A percentile compares a stretch with the other conserved stretches of the same genome.
Evolutionary conservation across 2,888 invertebrate genomes (phyloP).

Genomic region (Drosophila bunnanda): DNA sequence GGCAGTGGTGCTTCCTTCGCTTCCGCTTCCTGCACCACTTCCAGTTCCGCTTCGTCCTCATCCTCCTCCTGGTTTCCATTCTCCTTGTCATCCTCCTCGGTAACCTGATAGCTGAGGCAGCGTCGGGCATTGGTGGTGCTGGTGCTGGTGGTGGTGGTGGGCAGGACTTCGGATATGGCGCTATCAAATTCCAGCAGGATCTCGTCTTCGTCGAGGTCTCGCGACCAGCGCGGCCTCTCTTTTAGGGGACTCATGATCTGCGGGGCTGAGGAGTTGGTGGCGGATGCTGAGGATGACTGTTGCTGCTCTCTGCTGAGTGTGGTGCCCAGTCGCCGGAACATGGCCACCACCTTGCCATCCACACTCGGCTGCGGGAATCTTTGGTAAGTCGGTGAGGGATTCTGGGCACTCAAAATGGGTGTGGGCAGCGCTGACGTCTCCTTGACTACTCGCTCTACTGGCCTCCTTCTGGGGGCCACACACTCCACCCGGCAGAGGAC

Average conservation of each 20-base stretch:
- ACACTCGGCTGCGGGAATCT: slow-evolving; percentile 75
- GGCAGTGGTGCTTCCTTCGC: slow-evolving; percentile 16
- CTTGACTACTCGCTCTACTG: slow-evolving; percentile 5
- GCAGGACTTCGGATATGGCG: slow-evolving; percentile 84
- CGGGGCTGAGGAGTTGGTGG: slow-evolving; percentile 36
- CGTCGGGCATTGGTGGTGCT: slow-evolving; percentile 47
- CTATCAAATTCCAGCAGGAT: slow-evolving; percentile 83
- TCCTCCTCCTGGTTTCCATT: slow-evolving; percentile 22
- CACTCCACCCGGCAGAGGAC: slow-evolving; percentile 32
- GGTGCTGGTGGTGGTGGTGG: slow-evolving; percentile 35
- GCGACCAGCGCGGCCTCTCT: slow-evolving; percentile 78
- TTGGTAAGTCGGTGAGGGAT: slow-evolving; percentile 45
- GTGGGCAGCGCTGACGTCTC: too few relatives aligned
- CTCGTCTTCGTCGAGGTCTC: slow-evolving; percentile 81
- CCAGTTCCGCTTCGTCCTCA: slow-evolving; percentile 29
- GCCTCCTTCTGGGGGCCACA: slow-evolving; percentile 30
- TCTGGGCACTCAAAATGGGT: slow-evolving; percentile 4
- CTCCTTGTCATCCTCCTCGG: slow-evolving; percentile 23
- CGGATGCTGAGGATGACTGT: slow-evolving; percentile 1
- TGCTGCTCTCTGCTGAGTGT: slow-evolving; percentile 76
- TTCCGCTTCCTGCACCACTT: slow-evolving; percentile 36
- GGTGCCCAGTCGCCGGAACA: slow-evolving; percentile 83
- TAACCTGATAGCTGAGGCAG: slow-evolving; percentile 62
- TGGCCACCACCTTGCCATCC: slow-evolving; percentile 83
- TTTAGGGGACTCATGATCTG: slow-evolving; percentile 82